phyloP scores from a whole-genome alignment of 1,140 invertebrate genomes.

The Wasmannia auropunctata region DNA sequence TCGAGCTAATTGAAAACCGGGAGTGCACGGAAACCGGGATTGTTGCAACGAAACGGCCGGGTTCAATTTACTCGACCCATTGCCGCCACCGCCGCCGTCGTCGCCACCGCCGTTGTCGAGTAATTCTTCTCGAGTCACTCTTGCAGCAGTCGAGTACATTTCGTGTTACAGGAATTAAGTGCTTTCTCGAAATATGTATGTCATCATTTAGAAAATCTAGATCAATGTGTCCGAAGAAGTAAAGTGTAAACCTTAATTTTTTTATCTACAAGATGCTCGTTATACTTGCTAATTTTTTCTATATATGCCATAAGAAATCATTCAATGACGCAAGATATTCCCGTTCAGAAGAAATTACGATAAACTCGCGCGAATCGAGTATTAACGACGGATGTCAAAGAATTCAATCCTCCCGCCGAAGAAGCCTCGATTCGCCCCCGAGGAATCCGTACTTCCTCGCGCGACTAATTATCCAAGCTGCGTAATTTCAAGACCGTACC shows the following conservation, averaged over 20 bases:
- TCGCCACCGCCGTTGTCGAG: neutral
- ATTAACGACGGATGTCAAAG: neutral
- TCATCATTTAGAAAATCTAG: neutral
- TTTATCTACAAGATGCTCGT: neutral
- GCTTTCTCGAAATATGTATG: neutral
- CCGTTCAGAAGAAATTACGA: no score
- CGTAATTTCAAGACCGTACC: constrained; percentile 31
- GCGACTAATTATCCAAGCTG: neutral
- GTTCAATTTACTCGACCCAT: constrained; percentile 42
- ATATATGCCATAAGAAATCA: neutral
- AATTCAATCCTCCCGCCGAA: no score
- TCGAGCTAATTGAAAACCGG: constrained; percentile 40
- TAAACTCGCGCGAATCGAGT: neutral
- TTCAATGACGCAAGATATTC: neutral
- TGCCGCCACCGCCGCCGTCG: neutral
- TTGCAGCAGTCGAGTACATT: neutral
- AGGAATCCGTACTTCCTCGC: neutral
- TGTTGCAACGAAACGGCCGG: constrained; percentile 45
- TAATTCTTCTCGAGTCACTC: neutral
- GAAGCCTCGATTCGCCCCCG: neutral
- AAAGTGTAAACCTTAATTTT: neutral
- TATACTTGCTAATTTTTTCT: neutral
- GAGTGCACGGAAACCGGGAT: constrained; percentile 52
- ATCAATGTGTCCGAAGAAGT: neutral
- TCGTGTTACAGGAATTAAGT: neutral